A percentile compares a stretch with the other conserved stretches of the same genome.
These are phyloP conservation scores for Brachystomella parvula DNA, from an alignment of 1,140 invertebrate species.

Conservation along the genomic window DNA sequence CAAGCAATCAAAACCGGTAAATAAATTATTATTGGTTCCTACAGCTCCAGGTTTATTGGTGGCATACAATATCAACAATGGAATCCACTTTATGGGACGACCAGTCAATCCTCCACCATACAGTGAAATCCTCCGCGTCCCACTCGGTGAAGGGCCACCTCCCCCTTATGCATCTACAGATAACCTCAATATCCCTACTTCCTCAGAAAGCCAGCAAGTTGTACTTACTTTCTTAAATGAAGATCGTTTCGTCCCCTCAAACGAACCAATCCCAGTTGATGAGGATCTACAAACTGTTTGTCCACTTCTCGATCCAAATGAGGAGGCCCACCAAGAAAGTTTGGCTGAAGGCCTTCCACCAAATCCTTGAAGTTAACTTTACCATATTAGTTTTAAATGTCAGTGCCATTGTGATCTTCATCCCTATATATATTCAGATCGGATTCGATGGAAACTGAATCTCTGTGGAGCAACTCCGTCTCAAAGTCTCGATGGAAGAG, in stretches of 20 bases:
- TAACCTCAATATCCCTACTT: slow-evolving; percentile 33
- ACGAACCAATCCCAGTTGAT: background rate
- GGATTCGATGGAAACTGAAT: too few species aligned
- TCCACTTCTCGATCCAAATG: too few species aligned
- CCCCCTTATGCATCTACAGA: slow-evolving; percentile 51
- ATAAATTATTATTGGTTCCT: slow-evolving; percentile 21
- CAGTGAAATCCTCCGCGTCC: slow-evolving; percentile 47
- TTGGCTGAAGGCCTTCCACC: too few species aligned
- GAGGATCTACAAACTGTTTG: background rate
- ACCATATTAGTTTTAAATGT: too few species aligned
- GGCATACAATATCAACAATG: slow-evolving; percentile 47
- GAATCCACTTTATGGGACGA: slow-evolving; percentile 44
- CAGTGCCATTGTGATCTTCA: too few species aligned
- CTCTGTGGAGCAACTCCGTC: too few species aligned
- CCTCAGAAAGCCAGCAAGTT: background rate
- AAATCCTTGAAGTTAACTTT: too few species aligned
- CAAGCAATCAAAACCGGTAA: background rate
- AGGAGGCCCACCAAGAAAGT: too few species aligned
- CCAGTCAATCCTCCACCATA: slow-evolving; percentile 51
- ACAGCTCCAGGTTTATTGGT: slow-evolving; percentile 39
- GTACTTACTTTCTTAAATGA: too few species aligned
- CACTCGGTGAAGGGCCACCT: slow-evolving; percentile 49
- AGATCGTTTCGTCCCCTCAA: background rate
- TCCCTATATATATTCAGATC: too few species aligned
- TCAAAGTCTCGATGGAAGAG: too few species aligned